These are phyloP conservation scores for Aptenodytes forsteri DNA, from an alignment of 2,113 vertebrate species.

Conservation along the genomic window DNA sequence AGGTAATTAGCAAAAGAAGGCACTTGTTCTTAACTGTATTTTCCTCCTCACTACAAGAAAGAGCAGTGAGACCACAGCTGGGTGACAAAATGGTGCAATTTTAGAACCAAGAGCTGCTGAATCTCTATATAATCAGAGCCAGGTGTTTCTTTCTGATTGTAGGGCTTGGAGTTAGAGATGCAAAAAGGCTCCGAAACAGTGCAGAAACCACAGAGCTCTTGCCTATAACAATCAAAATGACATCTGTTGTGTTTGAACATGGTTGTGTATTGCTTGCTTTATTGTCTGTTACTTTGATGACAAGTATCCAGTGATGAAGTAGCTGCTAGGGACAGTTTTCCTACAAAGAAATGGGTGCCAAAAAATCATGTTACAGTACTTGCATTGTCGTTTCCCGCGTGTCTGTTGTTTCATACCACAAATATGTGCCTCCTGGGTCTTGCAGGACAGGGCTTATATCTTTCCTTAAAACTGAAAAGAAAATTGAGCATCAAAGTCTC, in stretches of 20 bases:
- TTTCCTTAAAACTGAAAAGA: background rate
- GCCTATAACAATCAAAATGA: background rate
- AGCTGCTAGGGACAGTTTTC: background rate
- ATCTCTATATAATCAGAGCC: background rate
- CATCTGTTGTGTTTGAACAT: background rate
- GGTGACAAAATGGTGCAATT: background rate
- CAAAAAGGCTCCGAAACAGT: background rate
- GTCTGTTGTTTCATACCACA: background rate
- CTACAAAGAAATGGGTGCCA: background rate
- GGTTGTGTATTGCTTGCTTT: background rate
- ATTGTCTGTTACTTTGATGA: background rate
- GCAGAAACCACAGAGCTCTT: background rate
- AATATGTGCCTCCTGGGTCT: background rate
- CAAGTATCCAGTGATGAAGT: background rate
- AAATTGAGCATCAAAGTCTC: background rate
- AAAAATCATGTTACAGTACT: background rate
- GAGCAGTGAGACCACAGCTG: background rate
- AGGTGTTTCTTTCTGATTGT: background rate
- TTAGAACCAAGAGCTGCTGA: background rate
- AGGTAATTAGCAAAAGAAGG: conserved; percentile 33
- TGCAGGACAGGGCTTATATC: background rate
- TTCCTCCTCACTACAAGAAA: background rate
- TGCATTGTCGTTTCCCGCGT: background rate
- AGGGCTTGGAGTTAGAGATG: background rate
- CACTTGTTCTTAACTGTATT: background rate